Percentiles rank a stretch among this genome's conserved stretches.
phyloP scores from a whole-genome alignment of 2,797 vertebrate species.

The Danio choprae region DNA sequence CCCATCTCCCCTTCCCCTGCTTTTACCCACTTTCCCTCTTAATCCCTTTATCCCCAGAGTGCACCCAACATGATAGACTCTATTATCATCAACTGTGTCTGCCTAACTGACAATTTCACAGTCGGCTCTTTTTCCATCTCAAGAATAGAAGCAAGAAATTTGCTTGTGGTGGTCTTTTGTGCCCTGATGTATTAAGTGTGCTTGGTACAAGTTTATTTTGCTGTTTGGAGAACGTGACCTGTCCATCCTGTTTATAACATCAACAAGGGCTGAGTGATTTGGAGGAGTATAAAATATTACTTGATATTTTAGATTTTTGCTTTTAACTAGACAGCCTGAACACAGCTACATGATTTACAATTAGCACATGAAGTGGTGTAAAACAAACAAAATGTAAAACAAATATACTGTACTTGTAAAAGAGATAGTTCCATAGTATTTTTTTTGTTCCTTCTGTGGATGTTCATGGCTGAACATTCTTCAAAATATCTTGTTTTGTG shows the following conservation, averaged over 20 bases:
- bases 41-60: constrained; percentile 49
- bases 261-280: no score
- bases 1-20: constrained; percentile 35
- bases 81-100: constrained; percentile 51
- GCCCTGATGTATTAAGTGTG: constrained; percentile 3
- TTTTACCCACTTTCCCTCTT: constrained; percentile 34
- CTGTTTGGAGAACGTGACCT: background rate
- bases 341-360: no score
- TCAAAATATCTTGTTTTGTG: no score
- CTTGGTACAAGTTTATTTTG: constrained; percentile 30
- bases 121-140: constrained; percentile 28
- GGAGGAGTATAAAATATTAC: no score
- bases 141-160: constrained; percentile 40
- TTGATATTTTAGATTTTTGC: no score
- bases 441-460: no score
- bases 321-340: no score
- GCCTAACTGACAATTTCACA: constrained; percentile 48
- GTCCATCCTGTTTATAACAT: background rate
- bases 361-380: no score
- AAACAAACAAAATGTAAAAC: no score
- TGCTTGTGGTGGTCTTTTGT: constrained; percentile 26
- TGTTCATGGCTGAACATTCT: no score
- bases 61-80: constrained; percentile 35
- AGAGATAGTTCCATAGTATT: no score
- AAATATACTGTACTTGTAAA: no score